These are phyloP conservation scores for Galeopterus variegatus DNA, from an alignment of 2,113 vertebrate genomes.

Conservation along the genomic window DNA sequence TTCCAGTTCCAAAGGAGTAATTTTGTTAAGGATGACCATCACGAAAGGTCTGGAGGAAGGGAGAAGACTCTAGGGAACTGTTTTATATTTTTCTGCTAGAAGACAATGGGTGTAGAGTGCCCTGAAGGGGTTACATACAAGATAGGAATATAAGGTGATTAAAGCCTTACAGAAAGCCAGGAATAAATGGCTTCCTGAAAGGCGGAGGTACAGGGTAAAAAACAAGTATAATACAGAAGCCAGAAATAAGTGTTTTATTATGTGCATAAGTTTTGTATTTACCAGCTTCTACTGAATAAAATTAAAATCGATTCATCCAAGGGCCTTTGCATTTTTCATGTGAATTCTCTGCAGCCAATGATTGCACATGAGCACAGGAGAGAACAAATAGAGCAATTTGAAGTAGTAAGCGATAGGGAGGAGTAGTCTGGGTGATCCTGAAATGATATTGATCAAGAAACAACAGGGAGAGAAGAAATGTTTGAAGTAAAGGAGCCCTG, in stretches of 20 bases:
- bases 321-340: background rate
- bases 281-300: conserved; percentile 40
- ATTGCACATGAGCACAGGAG: background rate
- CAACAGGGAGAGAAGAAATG: conserved; percentile 7
- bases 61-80: background rate
- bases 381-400: conserved; percentile 23
- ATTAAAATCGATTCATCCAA: background rate
- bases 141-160: conserved; percentile 34
- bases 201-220: background rate
- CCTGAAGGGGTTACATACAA: background rate
- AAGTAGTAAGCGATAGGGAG: conserved; percentile 30
- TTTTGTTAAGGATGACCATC: conserved; percentile 48
- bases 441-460: conserved; percentile 56
- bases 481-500: conserved; percentile 57
- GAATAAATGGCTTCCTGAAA: background rate
- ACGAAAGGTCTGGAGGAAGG: background rate
- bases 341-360: conserved; percentile 29
- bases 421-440: conserved; percentile 26
- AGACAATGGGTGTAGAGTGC: background rate
- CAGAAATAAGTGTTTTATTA: conserved; percentile 12
- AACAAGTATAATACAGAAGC: background rate
- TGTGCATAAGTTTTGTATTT: background rate
- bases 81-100: background rate
- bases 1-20: conserved; percentile 21
- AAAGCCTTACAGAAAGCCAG: conserved; percentile 27